phyloP scores from a whole-genome alignment of 2,888 invertebrate species.

The Cyrtodaria siliqua region DNA sequence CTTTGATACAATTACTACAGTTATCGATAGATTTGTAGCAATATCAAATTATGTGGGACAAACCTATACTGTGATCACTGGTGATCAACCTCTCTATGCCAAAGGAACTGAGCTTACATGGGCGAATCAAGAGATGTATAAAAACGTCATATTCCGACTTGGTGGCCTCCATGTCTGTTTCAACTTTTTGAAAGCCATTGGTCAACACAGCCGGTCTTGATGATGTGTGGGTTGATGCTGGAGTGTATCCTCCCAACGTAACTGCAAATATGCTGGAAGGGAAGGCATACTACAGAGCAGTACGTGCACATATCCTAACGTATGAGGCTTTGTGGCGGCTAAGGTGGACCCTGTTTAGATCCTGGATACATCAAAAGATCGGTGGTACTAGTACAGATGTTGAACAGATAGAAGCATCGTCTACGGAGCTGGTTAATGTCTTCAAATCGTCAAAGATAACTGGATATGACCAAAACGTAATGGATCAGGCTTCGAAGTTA shows the following conservation, averaged over 20 bases:
- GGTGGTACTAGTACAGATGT: neutral
- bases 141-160: conserved; percentile 18
- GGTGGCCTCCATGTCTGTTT: conserved; percentile 27
- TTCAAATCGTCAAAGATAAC: conserved; percentile 6
- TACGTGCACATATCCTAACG: conserved; percentile 21
- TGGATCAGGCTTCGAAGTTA: too few relatives aligned
- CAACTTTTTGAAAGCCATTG: conserved; percentile 38
- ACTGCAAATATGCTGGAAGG: conserved; percentile 25
- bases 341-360: conserved; percentile 14
- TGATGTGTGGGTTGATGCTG: conserved; percentile 32
- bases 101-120: conserved; percentile 25
- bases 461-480: neutral
- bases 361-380: neutral
- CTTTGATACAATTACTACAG: conserved; percentile 39
- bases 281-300: conserved; percentile 34
- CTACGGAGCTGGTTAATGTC: neutral
- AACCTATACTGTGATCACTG: conserved; percentile 40
- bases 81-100: conserved; percentile 36
- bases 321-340: conserved; percentile 27
- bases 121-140: conserved; percentile 12
- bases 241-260: conserved; percentile 18
- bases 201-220: conserved; percentile 37
- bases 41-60: conserved; percentile 34
- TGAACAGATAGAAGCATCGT: neutral
- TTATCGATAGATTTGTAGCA: conserved; percentile 23